Evolutionary conservation across 2,113 vertebrate genomes (phyloP), one percentile per base, ranked within the genome.

Genomic region (Cricetomys ansorgei): DNA sequence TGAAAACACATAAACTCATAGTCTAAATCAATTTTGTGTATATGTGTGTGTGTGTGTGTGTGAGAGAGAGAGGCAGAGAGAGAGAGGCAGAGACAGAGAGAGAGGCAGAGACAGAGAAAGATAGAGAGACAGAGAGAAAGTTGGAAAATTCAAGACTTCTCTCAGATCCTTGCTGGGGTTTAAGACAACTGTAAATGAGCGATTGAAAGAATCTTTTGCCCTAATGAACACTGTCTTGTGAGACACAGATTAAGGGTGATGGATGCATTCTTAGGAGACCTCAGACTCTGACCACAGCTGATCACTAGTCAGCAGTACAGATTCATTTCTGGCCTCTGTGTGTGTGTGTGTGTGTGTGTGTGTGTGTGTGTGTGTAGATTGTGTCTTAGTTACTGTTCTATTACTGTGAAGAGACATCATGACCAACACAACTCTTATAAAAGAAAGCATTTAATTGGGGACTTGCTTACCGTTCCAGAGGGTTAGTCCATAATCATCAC

Each of bases 331-430:
- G 79, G 62, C 57, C 50, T 91, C 69, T 75, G 53, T 40, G 19
- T n/a, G 7, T 21, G 1, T 0, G 50, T 23, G 0, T 73, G 55
- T 86, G 50, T 23, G 0, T 73, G 55, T 86, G 50, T 23, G 0
- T 75, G 53, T 40, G 19, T n/a, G 7, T 21, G 1, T 0, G 50
- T 23, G 0, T 73, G 55, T 86, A 45, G 59, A 57, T 34, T 81
- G 79, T 25, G 37, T 27, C 79, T 81, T 57, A 40, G 1, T 81
- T 13, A 57, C 53, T 57, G 53, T 40, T 57, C 37, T 81, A 57
- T 57, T 25, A 21, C 77, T 57, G 5, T 80, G 77, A 13, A 25
- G 50, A 12, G 21, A 81, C 79, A 40, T 27, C 53, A 57, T 15
- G 37, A 57, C 50, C 77, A n/a, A 6, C 50, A 55, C 21, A 4